Evolutionary conservation across 2,888 invertebrate genomes (phyloP).

Genomic region (Drosophila kambysellisi): DNA sequence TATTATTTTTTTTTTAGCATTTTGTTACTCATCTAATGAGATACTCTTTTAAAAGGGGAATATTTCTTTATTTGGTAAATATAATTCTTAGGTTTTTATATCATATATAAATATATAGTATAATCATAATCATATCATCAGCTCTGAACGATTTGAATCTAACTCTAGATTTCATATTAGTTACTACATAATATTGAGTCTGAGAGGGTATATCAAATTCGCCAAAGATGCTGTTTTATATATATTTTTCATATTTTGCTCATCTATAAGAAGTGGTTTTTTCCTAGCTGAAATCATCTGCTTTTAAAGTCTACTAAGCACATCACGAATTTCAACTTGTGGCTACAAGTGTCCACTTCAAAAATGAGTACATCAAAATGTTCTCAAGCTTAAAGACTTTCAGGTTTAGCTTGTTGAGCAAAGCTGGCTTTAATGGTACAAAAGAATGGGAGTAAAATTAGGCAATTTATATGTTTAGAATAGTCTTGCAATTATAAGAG

Average conservation of each 20-base stretch:
- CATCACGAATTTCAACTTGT: constrained; percentile 52
- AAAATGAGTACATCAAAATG: constrained; percentile 36
- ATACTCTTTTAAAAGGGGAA: background rate
- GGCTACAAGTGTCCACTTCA: constrained; percentile 38
- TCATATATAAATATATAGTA: no score
- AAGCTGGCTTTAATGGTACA: background rate
- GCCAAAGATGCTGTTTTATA: background rate
- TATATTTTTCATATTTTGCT: background rate
- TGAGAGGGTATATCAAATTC: constrained; percentile 16
- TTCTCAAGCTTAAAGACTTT: constrained; percentile 22
- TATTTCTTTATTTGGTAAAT: background rate
- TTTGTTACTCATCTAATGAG: background rate
- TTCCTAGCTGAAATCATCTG: constrained; percentile 7
- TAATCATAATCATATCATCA: background rate
- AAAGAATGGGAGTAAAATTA: constrained; percentile 18
- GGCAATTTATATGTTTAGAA: background rate
- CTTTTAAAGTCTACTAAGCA: constrained; percentile 17
- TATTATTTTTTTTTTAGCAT: background rate
- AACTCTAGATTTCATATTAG: background rate
- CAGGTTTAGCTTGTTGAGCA: background rate
- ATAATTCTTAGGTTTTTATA: no score
- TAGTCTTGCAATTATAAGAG: background rate
- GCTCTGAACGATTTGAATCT: background rate
- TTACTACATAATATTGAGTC: background rate
- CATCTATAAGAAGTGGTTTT: background rate